Percentiles rank a stretch among this genome's conserved stretches.
Conservation (phyloP, 2,113 vertebrate species). For the Emydocephalus ijimae region DNA sequence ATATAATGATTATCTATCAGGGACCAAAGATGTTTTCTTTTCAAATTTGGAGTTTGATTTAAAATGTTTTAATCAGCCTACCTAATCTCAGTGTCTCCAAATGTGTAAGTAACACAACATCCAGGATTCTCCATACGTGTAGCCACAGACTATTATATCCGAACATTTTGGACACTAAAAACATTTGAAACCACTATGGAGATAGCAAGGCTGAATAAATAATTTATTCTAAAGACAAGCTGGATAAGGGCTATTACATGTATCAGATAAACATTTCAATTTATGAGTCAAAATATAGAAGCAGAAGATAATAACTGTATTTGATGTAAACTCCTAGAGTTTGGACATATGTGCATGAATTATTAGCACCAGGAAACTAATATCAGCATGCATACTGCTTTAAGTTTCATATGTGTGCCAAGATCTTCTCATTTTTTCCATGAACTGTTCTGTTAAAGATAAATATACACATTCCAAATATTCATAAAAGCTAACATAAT, state of each 20-base stretch:
- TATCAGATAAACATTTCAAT: background rate
- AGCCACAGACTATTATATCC: background rate
- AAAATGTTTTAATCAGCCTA: background rate
- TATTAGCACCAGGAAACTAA: background rate
- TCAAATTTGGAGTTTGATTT: background rate
- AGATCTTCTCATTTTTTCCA: background rate
- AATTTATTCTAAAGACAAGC: background rate
- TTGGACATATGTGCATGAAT: background rate
- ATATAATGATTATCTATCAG: background rate
- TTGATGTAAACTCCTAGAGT: background rate
- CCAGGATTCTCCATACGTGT: background rate
- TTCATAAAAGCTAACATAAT: background rate
- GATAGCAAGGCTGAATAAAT: background rate
- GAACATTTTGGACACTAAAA: background rate
- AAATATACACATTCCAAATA: background rate
- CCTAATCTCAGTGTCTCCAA: background rate
- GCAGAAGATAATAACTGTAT: background rate
- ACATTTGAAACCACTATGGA: background rate
- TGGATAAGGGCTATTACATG: background rate
- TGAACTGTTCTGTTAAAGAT: constrained; percentile 15
- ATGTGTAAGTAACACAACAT: background rate
- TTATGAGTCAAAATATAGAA: background rate
- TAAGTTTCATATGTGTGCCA: background rate
- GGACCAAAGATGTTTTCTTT: background rate
- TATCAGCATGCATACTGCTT: background rate